Base-by-base conservation (phyloP, 2,113 vertebrate genomes). In the Dissostichus mawsoni region DNA sequence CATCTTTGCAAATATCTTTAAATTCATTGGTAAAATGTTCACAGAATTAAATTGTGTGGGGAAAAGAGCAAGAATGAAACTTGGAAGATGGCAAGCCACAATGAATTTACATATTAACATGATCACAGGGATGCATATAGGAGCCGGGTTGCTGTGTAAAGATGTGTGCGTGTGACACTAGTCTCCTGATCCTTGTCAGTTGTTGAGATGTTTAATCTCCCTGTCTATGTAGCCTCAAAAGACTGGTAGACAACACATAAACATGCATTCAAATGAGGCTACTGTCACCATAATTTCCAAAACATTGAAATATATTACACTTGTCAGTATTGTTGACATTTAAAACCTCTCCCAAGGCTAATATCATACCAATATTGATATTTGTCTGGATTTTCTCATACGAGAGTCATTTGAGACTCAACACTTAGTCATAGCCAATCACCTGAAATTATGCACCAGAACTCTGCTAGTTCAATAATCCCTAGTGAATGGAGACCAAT, bases 271-370 rank as follows among this genome's bases (percentile, higher is more conserved):
- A 53, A 77, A 85, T 14, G 12, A 74, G 58, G 25, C 29, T 51
- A 1, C 36, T 20, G 47, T 56, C 44, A 66, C 9, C 50, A 41
- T 5, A 4, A 2, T 1, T 70, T 74, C 74, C 7, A 57, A 57
- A 29, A 75, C 57, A 75, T 78, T 11, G 8, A 73, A 50, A 55
- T 64, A 55, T 64, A 11, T 71, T 2, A 1, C 41, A 53, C 62
- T 52, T 44, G 23, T 76, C 64, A 70, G 68, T 29, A 61, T 69
- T 82, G 74, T 87, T 57, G 57, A 78, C 69, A 81, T 64, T 69
- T 70, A 61, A 70, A 70, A 47, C 13, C 25, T 8, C 12, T 61
- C 52, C 79, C 71, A 55, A 12, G 64, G 55, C 70, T 44, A 68
- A 73, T 76, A 56, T 69, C 50, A 6, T 20, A 53, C 51, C 23